Base-by-base conservation (phyloP, 2,888 invertebrate species). In the Leptopterna dolabrata region DNA sequence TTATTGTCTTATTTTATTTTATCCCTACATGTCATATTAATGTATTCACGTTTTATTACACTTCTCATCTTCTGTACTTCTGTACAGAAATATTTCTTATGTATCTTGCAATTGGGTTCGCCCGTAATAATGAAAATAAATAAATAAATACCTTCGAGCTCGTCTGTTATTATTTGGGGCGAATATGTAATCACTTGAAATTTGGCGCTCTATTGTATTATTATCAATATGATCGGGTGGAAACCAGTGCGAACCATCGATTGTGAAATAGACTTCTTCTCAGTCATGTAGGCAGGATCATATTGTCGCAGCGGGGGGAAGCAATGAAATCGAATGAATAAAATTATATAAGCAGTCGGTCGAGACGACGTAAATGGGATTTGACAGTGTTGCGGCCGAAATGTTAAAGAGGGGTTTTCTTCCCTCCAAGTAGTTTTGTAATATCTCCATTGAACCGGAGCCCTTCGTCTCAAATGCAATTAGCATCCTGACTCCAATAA, bases 401-500 rank as follows among this genome's bases (percentile, higher is more conserved):
- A 36, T 36, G 41, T 41, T 19, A 73, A 73, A 30, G 73, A 36
- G 41, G 41, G 30, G 2, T 36, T 36, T 36, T 36, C 7, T 36
- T 36, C 36, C 36, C 36, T 63, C 63, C 36, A 73, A 16, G 73
- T 41, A 73, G 73, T 73, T 73, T 73, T 36, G 73, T 73, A 73
- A 73, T 73, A 41, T 73, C 73, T 73, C 36, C 36, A 73, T 73
- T 73, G 36, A 73, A 73, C 30, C 30, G 36, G n/a, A 41, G 19
- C 41, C 73, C 73, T 63, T 19, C 73, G 73, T 73, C 41, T 41
- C 41, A 73, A 73, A 73, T 73, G 73, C 73, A 73, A 73, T 73
- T 73, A 73, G 73, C 73, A 73, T 73, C 73, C 41, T 41, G 73
- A 73, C 30, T 73, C 73, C 73, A 73, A 73, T 73, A 73, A 36